These are phyloP conservation scores for Xestia xanthographa DNA, from an alignment of 2,888 invertebrate genomes.

Conservation along the genomic window DNA sequence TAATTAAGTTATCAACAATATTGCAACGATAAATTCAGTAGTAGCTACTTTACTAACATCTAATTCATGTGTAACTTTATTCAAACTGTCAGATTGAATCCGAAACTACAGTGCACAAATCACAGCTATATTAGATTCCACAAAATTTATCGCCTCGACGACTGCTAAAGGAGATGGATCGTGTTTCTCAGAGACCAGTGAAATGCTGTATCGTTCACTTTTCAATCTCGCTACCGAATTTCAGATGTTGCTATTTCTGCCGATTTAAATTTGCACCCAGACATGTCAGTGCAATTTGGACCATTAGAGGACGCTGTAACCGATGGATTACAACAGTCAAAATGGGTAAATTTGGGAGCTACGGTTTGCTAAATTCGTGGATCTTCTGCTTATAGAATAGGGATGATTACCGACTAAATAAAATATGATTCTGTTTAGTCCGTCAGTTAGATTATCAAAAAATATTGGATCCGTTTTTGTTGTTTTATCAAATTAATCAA, in stretches of 20 bases:
- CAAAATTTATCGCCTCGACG: constrained; percentile 75
- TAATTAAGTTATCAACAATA: constrained; percentile 61
- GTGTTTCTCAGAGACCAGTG: constrained; percentile 64
- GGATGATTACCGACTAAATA: too few relatives aligned
- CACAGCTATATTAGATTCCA: constrained; percentile 78
- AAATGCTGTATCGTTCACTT: constrained; percentile 66
- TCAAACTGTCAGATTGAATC: constrained; percentile 70
- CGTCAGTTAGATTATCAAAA: too few relatives aligned
- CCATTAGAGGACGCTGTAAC: constrained; percentile 8
- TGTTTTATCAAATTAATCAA: too few relatives aligned
- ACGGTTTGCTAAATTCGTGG: constrained; percentile 5
- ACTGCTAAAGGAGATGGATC: constrained; percentile 72
- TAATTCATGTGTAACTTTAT: constrained; percentile 66
- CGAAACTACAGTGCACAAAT: constrained; percentile 73
- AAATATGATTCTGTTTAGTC: too few relatives aligned
- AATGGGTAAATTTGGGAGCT: constrained; percentile 14
- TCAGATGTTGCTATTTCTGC: constrained; percentile 61
- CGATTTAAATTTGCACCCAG: constrained; percentile 42
- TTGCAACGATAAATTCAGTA: constrained; percentile 57
- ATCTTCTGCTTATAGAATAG: constrained; percentile 16
- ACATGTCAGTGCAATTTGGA: constrained; percentile 40
- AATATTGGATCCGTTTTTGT: too few relatives aligned
- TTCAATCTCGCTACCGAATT: constrained; percentile 62
- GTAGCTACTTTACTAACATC: constrained; percentile 50
- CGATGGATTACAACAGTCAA: constrained; percentile 11